Percentiles rank a stretch among this genome's conserved stretches.
phyloP scores from a whole-genome alignment of 2,113 vertebrate species.

The Benitochromis conjunctus region DNA sequence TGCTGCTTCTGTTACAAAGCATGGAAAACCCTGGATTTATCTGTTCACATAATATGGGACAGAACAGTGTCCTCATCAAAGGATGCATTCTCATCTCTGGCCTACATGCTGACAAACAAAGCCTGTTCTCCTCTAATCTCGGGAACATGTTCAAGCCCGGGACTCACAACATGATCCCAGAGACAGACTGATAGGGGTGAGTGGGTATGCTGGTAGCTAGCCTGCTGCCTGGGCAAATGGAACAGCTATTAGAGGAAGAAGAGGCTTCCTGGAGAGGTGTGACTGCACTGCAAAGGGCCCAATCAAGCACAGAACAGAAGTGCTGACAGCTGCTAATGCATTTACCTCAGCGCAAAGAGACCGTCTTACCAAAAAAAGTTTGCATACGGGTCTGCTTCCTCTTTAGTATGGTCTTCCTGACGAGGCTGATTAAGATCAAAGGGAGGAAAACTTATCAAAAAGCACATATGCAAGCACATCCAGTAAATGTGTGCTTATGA shows the following conservation, averaged over 20 bases:
- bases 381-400: neutral
- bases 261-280: slow-evolving; percentile 59
- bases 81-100: slow-evolving; percentile 41
- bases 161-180: slow-evolving; percentile 23
- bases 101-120: slow-evolving; percentile 50
- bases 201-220: slow-evolving; percentile 16
- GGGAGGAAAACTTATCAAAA: slow-evolving; percentile 11
- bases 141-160: slow-evolving; percentile 44
- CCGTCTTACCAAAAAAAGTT: neutral
- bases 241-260: slow-evolving; percentile 52
- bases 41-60: slow-evolving; percentile 5
- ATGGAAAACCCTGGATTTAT: slow-evolving; percentile 4
- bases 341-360: slow-evolving; percentile 55
- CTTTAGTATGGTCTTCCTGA: neutral
- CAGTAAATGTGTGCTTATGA: neutral
- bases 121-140: slow-evolving; percentile 50
- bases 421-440: slow-evolving; percentile 22
- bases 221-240: slow-evolving; percentile 60
- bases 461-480: neutral
- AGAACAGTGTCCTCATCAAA: slow-evolving; percentile 27
- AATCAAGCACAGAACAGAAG: slow-evolving; percentile 61
- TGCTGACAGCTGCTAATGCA: slow-evolving; percentile 61
- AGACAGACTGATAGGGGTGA: slow-evolving; percentile 13
- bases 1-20: neutral
- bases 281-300: slow-evolving; percentile 59